Evolutionary conservation across 1,140 invertebrate species (phyloP).

Genomic region (Maniola jurtina): DNA sequence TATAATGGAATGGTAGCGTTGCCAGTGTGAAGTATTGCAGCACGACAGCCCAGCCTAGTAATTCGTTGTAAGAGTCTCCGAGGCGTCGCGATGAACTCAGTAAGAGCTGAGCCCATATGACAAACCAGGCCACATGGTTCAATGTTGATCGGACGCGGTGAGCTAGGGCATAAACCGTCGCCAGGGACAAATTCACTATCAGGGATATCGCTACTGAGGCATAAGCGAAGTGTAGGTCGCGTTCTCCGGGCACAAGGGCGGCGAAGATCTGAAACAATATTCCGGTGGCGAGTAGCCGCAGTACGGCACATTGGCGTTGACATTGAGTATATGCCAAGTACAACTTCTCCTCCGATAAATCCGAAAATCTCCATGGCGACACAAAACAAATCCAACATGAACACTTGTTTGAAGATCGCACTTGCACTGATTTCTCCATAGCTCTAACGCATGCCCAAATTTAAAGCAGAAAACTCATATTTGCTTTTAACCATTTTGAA

Average conservation of each 20-base stretch:
- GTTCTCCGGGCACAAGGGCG: constrained; percentile 80
- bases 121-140: constrained; percentile 82
- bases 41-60: constrained; percentile 89
- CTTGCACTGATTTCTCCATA: constrained; percentile 61
- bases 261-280: constrained; percentile 84
- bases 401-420: constrained; percentile 43
- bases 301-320: constrained; percentile 87
- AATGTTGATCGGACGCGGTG: constrained; percentile 70
- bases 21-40: constrained; percentile 92
- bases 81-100: constrained; percentile 74
- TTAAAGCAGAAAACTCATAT: neutral
- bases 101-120: constrained; percentile 82
- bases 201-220: constrained; percentile 78
- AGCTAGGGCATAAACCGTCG: constrained; percentile 49
- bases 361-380: constrained; percentile 72
- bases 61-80: constrained; percentile 68
- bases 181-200: constrained; percentile 77
- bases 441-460: constrained; percentile 35
- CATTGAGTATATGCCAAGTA: constrained; percentile 88
- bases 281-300: constrained; percentile 85
- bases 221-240: constrained; percentile 72
- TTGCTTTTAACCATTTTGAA: neutral
- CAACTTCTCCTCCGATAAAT: constrained; percentile 84
- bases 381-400: constrained; percentile 48
- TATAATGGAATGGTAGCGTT: constrained; percentile 86